A percentile compares a stretch with the other conserved stretches of the same genome.
These are phyloP conservation scores for Alitta virens DNA, from an alignment of 2,888 invertebrate genomes.

Conservation along the genomic window DNA sequence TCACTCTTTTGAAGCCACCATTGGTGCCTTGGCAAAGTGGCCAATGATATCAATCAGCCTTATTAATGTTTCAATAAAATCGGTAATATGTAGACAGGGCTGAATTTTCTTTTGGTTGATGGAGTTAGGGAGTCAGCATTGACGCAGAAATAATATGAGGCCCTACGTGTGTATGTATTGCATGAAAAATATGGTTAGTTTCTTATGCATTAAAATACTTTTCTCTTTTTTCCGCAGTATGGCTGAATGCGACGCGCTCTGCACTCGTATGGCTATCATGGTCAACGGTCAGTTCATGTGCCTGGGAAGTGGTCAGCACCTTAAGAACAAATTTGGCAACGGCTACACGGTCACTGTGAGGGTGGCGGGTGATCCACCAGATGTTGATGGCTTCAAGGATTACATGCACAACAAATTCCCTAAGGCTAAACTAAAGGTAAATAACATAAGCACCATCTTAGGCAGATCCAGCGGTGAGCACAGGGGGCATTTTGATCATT, in stretches of 20 bases:
- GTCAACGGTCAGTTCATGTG: conserved; percentile 58
- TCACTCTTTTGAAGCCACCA: no score
- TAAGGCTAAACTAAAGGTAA: conserved; percentile 37
- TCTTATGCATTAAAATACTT: not conserved
- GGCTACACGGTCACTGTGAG: conserved; percentile 49
- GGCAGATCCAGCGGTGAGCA: no score
- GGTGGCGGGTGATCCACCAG: conserved; percentile 26
- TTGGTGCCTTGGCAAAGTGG: no score
- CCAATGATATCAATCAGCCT: no score
- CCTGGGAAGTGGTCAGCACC: conserved; percentile 57
- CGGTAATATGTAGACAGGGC: no score
- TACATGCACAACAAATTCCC: conserved; percentile 38
- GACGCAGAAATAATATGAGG: no score
- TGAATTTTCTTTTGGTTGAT: no score
- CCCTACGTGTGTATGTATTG: no score
- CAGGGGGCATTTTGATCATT: no score
- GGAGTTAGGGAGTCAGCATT: no score
- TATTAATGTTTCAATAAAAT: no score
- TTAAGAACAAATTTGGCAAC: conserved; percentile 57
- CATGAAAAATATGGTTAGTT: not conserved
- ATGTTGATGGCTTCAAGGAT: conserved; percentile 30
- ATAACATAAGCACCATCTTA: no score
- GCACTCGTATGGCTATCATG: conserved; percentile 58
- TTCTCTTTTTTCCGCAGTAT: conserved; percentile 40
- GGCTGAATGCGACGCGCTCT: conserved; percentile 58